phyloP scores from a whole-genome alignment of 2,113 vertebrate genomes.

The Centropristis striata region DNA sequence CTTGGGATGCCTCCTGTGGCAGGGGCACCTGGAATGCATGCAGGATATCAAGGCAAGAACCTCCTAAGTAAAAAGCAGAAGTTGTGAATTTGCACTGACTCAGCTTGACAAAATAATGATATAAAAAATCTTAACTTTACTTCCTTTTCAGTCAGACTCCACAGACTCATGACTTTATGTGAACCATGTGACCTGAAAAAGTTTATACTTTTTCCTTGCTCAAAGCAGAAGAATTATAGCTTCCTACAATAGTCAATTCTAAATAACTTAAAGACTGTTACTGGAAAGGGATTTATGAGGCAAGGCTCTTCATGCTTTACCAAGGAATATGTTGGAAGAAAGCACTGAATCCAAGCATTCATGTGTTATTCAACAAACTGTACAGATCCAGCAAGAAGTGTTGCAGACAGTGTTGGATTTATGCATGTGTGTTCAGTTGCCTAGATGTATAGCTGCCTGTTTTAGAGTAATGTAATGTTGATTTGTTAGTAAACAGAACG shows the following conservation, averaged over 20 bases:
- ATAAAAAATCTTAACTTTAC: neutral
- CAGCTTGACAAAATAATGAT: neutral
- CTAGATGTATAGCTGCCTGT: too few species aligned
- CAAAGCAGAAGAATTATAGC: neutral
- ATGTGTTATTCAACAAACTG: too few species aligned
- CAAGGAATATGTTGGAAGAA: too few species aligned
- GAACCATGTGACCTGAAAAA: neutral
- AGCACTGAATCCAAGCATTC: neutral
- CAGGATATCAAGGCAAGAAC: conserved; percentile 84
- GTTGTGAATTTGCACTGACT: neutral
- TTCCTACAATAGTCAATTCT: too few species aligned
- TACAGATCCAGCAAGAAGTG: too few species aligned
- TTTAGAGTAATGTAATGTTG: neutral
- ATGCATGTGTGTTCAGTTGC: neutral
- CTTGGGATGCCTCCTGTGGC: conserved; percentile 91
- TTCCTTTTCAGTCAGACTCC: neutral
- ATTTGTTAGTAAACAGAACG: conserved; percentile 14
- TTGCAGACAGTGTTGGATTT: neutral
- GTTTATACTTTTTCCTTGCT: neutral
- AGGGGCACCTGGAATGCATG: conserved; percentile 92
- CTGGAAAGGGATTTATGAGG: neutral
- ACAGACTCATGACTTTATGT: neutral
- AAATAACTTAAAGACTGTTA: neutral
- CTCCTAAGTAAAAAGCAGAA: neutral
- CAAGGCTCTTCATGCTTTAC: too few species aligned